Base-by-base conservation (phyloP, 1,140 invertebrate species). In the Drosophila cardini region DNA sequence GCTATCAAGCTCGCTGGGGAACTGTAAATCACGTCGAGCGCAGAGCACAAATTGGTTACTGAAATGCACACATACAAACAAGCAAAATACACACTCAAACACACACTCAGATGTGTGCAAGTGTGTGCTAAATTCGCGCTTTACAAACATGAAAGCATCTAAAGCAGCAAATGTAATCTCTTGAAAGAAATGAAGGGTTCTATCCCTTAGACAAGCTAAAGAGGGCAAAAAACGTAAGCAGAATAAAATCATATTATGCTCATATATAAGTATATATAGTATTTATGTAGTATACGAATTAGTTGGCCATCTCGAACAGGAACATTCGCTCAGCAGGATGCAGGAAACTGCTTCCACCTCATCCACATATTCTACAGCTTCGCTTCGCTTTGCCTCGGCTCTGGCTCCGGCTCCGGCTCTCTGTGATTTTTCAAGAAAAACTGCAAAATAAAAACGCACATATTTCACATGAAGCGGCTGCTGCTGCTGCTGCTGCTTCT, bases 11-110 rank as follows among this genome's bases (percentile, higher is more conserved):
- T 80, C 84, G 77, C 84, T 69, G 73, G 84, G 84, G 84, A 84
- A 90, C 73, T 80, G 84, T 87, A 87, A 87, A 87, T 87, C 84
- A 87, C 85, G 84, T 70, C 84, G 74, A 78, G 80, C 84, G 57
- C 84, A 83, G 65, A 83, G 84, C 83, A 69, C 83, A 87, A 87
- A 87, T 87, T 87, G 83, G 84, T 86, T 78, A 86, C 67, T 76
- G 78, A 60, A 83, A 87, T 64, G 30, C 61, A 68, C 43, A 67
- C 53, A 42, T 4, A 48, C 36, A 64, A 46, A 64, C 68, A 75
- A 57, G 30, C 45, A 48, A 18, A 34, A 55, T 4, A 45, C n/a
- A 43, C 5, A 21, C 26, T 15, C 13, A 3, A 26, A 26, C 48
- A 58, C 43, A 42, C 13, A 11, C 16, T 1, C 16, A 43, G 21